Conservation (phyloP, 2,797 vertebrate species). For the Manis pentadactyla region DNA sequence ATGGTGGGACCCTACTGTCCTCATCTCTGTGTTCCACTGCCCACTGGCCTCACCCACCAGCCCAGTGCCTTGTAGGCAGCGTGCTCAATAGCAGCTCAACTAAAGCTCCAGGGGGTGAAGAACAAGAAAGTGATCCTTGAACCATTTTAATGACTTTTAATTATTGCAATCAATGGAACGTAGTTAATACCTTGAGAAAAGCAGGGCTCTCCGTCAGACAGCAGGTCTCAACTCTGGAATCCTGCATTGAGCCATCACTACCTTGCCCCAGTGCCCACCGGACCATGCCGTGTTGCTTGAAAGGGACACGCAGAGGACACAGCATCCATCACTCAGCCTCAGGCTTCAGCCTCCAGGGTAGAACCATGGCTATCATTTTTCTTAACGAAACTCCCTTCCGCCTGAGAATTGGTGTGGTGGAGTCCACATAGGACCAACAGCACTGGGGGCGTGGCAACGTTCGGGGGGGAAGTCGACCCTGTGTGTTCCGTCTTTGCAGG, state of each 20-base stretch:
- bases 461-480: not conserved
- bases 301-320: not conserved
- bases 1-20: not conserved
- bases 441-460: too few relatives aligned
- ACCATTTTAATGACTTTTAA: not conserved
- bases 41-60: not conserved
- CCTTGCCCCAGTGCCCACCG: not conserved
- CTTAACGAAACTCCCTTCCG: not conserved
- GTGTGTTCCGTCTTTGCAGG: not conserved
- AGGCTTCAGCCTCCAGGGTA: not conserved
- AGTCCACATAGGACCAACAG: not conserved
- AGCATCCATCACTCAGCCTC: not conserved
- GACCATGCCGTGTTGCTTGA: not conserved
- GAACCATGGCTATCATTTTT: not conserved
- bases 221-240: not conserved
- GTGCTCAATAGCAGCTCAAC: not conserved
- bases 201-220: not conserved
- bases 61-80: not conserved
- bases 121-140: not conserved
- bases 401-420: not conserved
- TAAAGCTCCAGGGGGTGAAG: not conserved
- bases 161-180: not conserved
- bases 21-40: not conserved
- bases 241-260: not conserved
- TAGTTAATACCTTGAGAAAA: not conserved